Percentiles rank a stretch among this genome's conserved stretches.
Evolutionary conservation across 2,888 invertebrate genomes (phyloP).

Genomic region (Pristionchus fissidentatus): DNA sequence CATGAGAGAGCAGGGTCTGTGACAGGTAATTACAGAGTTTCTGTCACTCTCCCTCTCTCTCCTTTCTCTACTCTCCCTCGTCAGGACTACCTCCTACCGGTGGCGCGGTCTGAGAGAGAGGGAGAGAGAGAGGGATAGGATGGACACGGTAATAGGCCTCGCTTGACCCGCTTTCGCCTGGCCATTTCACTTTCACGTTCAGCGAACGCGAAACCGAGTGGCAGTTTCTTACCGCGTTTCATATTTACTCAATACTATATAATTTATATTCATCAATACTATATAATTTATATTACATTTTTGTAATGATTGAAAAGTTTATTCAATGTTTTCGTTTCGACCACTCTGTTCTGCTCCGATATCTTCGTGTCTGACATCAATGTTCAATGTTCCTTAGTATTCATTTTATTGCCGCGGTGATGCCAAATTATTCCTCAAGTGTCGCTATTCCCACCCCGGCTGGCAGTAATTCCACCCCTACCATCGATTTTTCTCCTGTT

Average conservation of each 20-base stretch:
- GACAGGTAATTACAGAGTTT: too few species aligned
- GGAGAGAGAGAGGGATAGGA: neutral
- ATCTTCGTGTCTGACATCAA: too few species aligned
- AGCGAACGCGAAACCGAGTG: neutral
- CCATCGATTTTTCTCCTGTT: neutral
- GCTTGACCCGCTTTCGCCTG: slow-evolving; percentile 44
- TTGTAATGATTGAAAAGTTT: neutral
- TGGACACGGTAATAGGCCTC: slow-evolving; percentile 27
- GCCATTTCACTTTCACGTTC: slow-evolving; percentile 9
- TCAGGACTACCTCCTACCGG: neutral
- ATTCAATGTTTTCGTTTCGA: neutral
- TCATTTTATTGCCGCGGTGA: neutral
- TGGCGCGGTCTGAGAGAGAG: slow-evolving; percentile 5
- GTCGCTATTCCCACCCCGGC: too few species aligned
- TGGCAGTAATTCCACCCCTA: neutral
- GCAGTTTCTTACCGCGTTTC: neutral
- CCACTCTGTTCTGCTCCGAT: neutral
- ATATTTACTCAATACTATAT: neutral
- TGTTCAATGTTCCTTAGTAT: neutral
- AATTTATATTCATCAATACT: neutral
- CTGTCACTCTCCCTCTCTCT: too few species aligned
- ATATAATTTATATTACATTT: neutral
- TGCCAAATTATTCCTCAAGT: neutral
- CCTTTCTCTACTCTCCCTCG: neutral
- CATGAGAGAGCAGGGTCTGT: neutral